Evolutionary conservation across 2,888 invertebrate species (phyloP).

Genomic region (Pristionchus maxplancki): DNA sequence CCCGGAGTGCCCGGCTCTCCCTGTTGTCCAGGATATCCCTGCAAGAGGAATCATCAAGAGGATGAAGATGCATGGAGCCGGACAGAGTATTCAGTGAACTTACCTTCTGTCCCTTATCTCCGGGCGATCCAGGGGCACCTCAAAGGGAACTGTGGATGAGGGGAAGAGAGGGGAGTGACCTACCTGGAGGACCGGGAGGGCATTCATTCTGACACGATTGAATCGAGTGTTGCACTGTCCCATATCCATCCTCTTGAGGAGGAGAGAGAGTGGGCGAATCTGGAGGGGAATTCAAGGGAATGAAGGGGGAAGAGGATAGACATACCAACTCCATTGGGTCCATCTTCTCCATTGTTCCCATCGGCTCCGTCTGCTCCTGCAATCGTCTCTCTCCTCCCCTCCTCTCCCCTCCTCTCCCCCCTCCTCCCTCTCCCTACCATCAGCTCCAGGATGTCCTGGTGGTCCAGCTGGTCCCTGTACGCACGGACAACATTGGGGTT

Average conservation of each 20-base stretch:
- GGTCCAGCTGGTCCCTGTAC: slow-evolving; percentile 64
- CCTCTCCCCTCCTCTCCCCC: background rate
- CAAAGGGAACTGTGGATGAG: background rate
- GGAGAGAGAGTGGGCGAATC: slow-evolving; percentile 32
- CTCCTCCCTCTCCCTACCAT: slow-evolving; percentile 59
- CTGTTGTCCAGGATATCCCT: slow-evolving; percentile 73
- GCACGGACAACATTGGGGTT: slow-evolving; percentile 49
- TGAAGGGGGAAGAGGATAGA: too few species aligned
- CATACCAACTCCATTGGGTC: slow-evolving; percentile 64
- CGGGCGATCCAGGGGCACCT: slow-evolving; percentile 45
- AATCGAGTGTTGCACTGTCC: slow-evolving; percentile 1
- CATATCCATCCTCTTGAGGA: slow-evolving; percentile 7
- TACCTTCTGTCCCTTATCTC: slow-evolving; percentile 40
- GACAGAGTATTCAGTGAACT: too few species aligned
- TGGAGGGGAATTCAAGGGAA: background rate
- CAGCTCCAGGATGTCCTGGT: slow-evolving; percentile 72
- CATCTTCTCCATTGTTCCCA: slow-evolving; percentile 69
- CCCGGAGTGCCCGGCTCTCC: slow-evolving; percentile 73
- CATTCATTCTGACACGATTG: slow-evolving; percentile 45
- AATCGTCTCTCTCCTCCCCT: background rate
- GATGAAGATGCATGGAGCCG: too few species aligned
- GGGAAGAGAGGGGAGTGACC: background rate
- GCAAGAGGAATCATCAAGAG: slow-evolving; percentile 17
- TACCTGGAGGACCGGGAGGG: slow-evolving; percentile 46
- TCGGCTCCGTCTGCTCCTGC: slow-evolving; percentile 64